A percentile compares a stretch with the other conserved stretches of the same genome.
phyloP scores from a whole-genome alignment of 2,113 vertebrate species.

The Willisornis vidua region DNA sequence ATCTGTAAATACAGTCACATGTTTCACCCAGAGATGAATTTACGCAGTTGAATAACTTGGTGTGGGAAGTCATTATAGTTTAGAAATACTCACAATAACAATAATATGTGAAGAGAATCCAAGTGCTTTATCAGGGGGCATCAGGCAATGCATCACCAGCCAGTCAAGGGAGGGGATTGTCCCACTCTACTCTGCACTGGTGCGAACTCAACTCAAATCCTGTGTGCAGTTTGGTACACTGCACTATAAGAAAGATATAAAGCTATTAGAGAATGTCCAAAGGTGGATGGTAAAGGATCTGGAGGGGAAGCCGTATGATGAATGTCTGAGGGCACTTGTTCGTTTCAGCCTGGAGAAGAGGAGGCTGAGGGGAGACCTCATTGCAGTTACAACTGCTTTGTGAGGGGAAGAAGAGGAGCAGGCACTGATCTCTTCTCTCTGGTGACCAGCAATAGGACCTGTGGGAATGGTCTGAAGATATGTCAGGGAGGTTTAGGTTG shows the following conservation, averaged over 20 bases:
- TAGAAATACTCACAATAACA: neutral
- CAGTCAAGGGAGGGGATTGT: accelerated
- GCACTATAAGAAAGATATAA: neutral
- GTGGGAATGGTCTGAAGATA: neutral
- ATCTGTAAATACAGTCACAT: neutral
- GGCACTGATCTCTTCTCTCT: neutral
- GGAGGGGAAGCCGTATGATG: accelerated
- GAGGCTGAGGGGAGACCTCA: neutral
- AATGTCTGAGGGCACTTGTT: neutral
- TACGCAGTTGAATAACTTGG: neutral
- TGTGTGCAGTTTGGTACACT: neutral
- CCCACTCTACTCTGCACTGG: accelerated
- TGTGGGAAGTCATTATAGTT: neutral
- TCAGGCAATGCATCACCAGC: neutral
- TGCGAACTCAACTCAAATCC: accelerated
- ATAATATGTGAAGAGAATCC: neutral
- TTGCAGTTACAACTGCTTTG: accelerated
- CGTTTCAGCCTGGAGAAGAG: neutral
- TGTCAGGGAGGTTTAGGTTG: neutral
- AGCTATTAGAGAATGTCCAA: neutral
- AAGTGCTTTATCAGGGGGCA: neutral
- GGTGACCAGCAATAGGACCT: neutral
- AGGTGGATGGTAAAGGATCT: neutral
- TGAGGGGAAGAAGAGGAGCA: neutral
- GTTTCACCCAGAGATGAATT: neutral